Evolutionary conservation across 2,113 vertebrate genomes (phyloP), one percentile per base, ranked within the genome.

Genomic region (Clupea harengus): DNA sequence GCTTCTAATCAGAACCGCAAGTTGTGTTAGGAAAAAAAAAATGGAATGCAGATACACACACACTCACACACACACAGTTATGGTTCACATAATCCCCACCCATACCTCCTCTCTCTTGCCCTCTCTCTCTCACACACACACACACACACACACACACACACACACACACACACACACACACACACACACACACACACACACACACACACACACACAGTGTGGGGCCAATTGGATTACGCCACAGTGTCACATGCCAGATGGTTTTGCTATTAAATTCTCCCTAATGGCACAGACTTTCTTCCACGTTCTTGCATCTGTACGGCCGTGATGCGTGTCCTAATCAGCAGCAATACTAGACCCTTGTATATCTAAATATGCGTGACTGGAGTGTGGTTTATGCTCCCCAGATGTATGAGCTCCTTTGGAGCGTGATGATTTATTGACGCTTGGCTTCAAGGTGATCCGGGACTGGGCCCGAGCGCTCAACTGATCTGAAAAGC

Each of bases 401-500:
- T 87, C 88, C 91, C 93, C 93, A 92, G 91, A 93, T 93, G 92
- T 92, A 92, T 88, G 85, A 86, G 91, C 85, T 92, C 87, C 90
- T 86, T 89, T 50, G 72, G 86, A 91, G 90, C 83, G 81, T 86
- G 88, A 89, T 93, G 92, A 94, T 94, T 95, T 94, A 95, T 93
- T 91, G 91, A 92, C 88, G 86, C 89, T 90, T 89, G 83, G 88
- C 88, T 92, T 93, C 90, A 85, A 52, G 60, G 91, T 92, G 93
- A 92, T 91, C 93, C 89, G 82, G 83, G 89, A 89, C 91, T 88
- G 88, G 90, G 90, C 91, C 90, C 89, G 91, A 81, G 47, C 39
- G 90, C 89, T 89, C 89, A 90, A 84, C 93, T 92, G 93, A 95
- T 94, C 91, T 91, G 92, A 94, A 94, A 94, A 94, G 92, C 94